These are phyloP conservation scores for Pangasius macronema DNA, from an alignment of 2,797 vertebrate species.

Conservation along the genomic window DNA sequence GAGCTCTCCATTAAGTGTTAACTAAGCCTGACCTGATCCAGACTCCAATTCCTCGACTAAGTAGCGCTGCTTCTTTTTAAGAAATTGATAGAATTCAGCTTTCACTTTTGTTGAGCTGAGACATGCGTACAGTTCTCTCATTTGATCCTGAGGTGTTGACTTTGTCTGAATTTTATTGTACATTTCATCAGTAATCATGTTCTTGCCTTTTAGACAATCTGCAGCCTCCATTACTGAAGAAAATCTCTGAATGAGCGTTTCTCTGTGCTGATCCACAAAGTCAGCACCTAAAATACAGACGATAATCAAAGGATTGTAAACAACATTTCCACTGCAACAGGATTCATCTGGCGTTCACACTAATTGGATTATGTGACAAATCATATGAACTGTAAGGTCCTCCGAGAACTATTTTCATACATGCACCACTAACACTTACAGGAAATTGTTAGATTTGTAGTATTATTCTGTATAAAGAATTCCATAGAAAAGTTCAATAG, in stretches of 20 bases:
- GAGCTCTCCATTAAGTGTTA: background rate
- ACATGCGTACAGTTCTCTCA: background rate
- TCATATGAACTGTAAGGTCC: background rate
- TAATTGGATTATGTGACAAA: background rate
- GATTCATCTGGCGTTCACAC: background rate
- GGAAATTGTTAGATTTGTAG: background rate
- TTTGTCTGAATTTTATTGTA: background rate
- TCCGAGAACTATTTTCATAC: too few species aligned
- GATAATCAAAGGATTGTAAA: background rate
- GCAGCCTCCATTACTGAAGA: constrained; percentile 22
- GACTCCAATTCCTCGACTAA: constrained; percentile 18
- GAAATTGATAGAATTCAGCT: constrained; percentile 22
- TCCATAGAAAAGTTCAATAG: too few species aligned
- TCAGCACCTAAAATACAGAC: constrained; percentile 2
- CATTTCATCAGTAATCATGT: constrained; percentile 32
- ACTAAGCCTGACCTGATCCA: background rate
- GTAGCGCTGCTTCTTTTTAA: background rate
- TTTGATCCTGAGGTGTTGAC: constrained; percentile 28
- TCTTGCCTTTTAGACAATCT: constrained; percentile 20
- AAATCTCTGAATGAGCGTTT: constrained; percentile 28
- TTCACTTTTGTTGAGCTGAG: background rate
- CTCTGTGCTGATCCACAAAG: constrained; percentile 37
- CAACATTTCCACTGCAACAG: background rate
- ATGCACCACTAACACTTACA: background rate
- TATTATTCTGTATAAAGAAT: too few species aligned